These are phyloP conservation scores for Taurulus bubalis DNA, from an alignment of 2,113 vertebrate species.

Conservation along the genomic window DNA sequence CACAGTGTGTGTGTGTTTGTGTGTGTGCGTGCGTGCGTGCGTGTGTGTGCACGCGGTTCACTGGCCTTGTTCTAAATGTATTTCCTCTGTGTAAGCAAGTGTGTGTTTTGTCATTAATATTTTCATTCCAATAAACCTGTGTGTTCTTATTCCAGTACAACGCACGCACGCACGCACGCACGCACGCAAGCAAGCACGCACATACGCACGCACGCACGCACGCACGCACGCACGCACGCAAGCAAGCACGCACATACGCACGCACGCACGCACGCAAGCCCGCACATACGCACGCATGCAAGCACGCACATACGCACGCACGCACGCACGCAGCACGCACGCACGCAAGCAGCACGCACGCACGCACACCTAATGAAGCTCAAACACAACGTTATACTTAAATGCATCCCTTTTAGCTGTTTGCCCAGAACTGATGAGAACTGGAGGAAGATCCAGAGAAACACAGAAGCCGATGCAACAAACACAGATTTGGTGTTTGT, in stretches of 20 bases:
- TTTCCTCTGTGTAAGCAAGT: constrained; percentile 30
- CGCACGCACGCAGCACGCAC: not conserved
- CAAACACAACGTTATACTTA: constrained; percentile 40
- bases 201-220: too few relatives aligned
- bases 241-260: not conserved
- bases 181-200: too few relatives aligned
- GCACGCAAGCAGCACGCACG: too few relatives aligned
- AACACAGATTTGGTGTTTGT: constrained; percentile 62
- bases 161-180: constrained; percentile 8
- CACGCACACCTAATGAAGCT: constrained; percentile 1
- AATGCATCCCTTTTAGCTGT: constrained; percentile 43
- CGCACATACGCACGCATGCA: constrained; percentile 3
- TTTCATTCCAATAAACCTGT: constrained; percentile 32
- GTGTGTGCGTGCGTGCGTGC: not conserved
- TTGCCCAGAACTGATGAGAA: constrained; percentile 64
- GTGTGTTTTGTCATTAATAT: constrained; percentile 31
- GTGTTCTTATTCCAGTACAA: constrained; percentile 31
- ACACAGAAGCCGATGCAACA: constrained; percentile 56
- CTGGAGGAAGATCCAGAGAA: constrained; percentile 59
- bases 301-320: not conserved
- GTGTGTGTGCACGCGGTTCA: not conserved
- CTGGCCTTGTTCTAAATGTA: constrained; percentile 8
- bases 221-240: not conserved
- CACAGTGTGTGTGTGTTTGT: constrained; percentile 33
- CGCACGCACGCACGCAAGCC: too few relatives aligned